Base-by-base conservation (phyloP, 2,888 invertebrate species). In the Catotricha subobsoleta region DNA sequence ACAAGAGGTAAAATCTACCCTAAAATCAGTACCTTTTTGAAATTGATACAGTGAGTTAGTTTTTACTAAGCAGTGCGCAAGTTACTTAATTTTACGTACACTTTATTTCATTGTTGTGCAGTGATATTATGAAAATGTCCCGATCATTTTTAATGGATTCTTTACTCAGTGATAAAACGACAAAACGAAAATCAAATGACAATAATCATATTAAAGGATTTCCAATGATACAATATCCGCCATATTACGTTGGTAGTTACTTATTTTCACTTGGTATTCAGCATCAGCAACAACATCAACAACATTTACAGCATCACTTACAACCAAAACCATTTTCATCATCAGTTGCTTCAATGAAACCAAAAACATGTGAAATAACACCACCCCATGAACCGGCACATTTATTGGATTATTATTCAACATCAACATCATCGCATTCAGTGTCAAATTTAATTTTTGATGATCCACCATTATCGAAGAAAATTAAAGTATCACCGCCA, bases 131-230 rank as follows among this genome's bases (percentile, higher is more conserved):
- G 48, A 69, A 65, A 51, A 83, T 83, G 81, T 83, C 83, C 45
- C 73, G 81, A 49, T 83, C 82, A 48, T 86, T 86, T 55, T 60
- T 82, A 43, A 80, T 86, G 54, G 84, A 84, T 54, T 77, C 83
- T 40, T 61, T 86, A 43, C 79, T 86, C 48, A 76, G 73, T 64
- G 72, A 69, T 52, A 72, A 71, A 29, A 16, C 34, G 43, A 66
- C 72, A 13, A 21, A 40, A 23, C 23, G 30, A 23, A 42, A 42
- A 19, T 39, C n/a, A 7, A 10, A 10, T 16, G 45, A 63, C 29
- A 64, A 64, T 39, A 23, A 25, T 29, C 16, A 15, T 1, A 64
- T 65, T 0, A 66, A 33, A 9, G 41, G 41, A 19, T 37, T 69
- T 50, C 63, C 65, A 15, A 67, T 73, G 52, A 52, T 76, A 13